Evolutionary conservation across 2,113 vertebrate species (phyloP), one percentile per base, ranked within the genome.

Genomic region (Parotia lawesii): DNA sequence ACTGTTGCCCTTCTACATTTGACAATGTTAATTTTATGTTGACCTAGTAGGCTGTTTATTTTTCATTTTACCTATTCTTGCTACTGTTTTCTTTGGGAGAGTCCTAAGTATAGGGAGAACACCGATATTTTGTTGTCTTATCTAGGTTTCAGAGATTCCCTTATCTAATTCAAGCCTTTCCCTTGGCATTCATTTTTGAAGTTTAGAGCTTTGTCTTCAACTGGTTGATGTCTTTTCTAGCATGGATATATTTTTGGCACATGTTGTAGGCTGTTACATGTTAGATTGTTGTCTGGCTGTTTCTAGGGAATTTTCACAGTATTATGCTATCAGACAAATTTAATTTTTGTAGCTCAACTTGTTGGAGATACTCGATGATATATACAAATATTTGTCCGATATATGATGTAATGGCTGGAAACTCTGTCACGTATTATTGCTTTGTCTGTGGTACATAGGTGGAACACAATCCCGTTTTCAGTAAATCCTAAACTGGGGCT

Each of bases 41-140:
- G 9, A 35, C 16, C 23, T 45, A 73, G n/a, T 11, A 79, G 33
- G 40, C 47, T 93, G 54, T 73, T 42, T 75, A 14, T 85, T 81
- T 90, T 93, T 72, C n/a, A 20, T 19, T 87, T 91, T 61, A 87
- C 58, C 54, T 91, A 33, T 69, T 93, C 65, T 87, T 94, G 50
- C 47, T 69, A 5, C 29, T 66, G 21, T n/a, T 76, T 85, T 70
- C 38, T 67, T 56, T 69, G 21, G 9, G 12, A 77, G n/a, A 51
- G 33, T 61, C 15, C 0, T 35, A 58, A 62, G 13, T 54, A 17
- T 57, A 50, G 24, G 58, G 84, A 66, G 51, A 87, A 20, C 50
- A 62, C 54, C 70, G 74, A 66, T 82, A 51, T 12, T 79, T 83
- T 77, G 51, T 91, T 85, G 10, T 42, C 45, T 74, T 45, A 56